Evolutionary conservation across 2,888 invertebrate species (phyloP), one percentile per base, ranked within the genome.

Genomic region (Dynastes hyllus): DNA sequence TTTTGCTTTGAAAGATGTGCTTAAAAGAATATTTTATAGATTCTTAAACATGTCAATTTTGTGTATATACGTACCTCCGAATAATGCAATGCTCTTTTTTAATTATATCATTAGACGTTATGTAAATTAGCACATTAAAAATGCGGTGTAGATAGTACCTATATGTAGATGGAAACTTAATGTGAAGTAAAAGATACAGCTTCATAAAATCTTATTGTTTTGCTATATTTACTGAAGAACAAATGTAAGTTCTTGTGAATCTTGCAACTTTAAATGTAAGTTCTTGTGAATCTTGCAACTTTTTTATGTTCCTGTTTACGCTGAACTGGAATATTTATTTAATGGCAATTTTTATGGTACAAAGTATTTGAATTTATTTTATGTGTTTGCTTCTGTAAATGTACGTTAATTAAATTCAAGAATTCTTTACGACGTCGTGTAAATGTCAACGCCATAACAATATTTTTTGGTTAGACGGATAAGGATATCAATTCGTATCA

Each of bases 321-420:
- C 37, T 8, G 16, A 66, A 66, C 16, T 40, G 37, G 37, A 66
- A 66, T 40, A 66, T 66, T 40, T 40, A 66, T 66, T 66, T 66
- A 66, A 66, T 66, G 66, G 40, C 66, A 66, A 66, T 40, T 66
- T 66, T 66, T 66, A 66, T 66, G 16, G 22, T 40, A 37, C 66
- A 40, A 40, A 66, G 40, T 66, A 66, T 66, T 66, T 40, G 66
- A 66, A 66, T 66, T 66, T 37, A 66, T 66, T 66, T 66, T 66
- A 66, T 66, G 66, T 66, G 66, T 66, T 66, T 37, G 40, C 40
- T 37, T 66, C 66, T 40, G 45, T 37, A 40, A 16, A 66, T 37
- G 40, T 66, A 40, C 66, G 40, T 6, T 40, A 40, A 66, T 66
- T 66, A 66, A 66, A 66, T 66, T 40, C 66, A 40, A 66, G 40